Evolutionary conservation across 37 sponge, comb jelly and placozoan genomes (phyloP).

Genomic region (Cliona cf. orientalis): DNA sequence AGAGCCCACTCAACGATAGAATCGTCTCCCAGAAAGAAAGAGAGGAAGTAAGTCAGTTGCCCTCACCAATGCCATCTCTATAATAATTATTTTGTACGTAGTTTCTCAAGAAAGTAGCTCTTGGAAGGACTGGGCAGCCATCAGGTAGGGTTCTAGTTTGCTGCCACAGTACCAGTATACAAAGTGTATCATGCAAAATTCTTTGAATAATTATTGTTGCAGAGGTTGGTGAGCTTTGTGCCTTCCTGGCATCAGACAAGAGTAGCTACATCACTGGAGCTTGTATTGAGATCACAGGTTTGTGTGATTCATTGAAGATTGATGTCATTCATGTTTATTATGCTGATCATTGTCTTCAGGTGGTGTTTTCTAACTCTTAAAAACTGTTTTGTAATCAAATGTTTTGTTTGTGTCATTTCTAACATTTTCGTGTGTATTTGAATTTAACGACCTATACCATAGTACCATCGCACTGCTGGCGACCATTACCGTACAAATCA

Average conservation of each 20-base stretch:
- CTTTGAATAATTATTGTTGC: slow-evolving; percentile 2
- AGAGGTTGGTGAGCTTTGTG: slow-evolving; percentile 77
- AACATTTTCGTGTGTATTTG: neutral
- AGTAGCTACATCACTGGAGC: slow-evolving; percentile 80
- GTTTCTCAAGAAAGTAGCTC: slow-evolving; percentile 12
- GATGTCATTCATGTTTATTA: neutral
- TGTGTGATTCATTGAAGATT: neutral
- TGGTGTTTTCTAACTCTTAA: neutral
- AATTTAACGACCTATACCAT: too few species aligned
- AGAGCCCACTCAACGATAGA: slow-evolving; percentile 47
- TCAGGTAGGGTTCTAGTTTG: too few species aligned
- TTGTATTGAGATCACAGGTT: slow-evolving; percentile 73
- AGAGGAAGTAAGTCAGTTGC: slow-evolving; percentile 28
- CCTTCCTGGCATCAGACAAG: slow-evolving; percentile 76
- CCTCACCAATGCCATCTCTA: neutral
- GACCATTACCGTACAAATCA: neutral
- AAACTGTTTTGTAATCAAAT: neutral
- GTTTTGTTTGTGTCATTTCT: neutral
- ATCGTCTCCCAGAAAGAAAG: slow-evolving; percentile 27
- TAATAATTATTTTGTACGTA: neutral
- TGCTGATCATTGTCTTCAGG: neutral
- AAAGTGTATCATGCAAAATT: too few species aligned
- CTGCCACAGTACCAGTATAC: too few species aligned
- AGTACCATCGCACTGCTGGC: neutral
- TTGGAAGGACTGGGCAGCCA: slow-evolving; percentile 64